phyloP scores from a whole-genome alignment of 2,797 vertebrate species.

The Spatula versicolor region DNA sequence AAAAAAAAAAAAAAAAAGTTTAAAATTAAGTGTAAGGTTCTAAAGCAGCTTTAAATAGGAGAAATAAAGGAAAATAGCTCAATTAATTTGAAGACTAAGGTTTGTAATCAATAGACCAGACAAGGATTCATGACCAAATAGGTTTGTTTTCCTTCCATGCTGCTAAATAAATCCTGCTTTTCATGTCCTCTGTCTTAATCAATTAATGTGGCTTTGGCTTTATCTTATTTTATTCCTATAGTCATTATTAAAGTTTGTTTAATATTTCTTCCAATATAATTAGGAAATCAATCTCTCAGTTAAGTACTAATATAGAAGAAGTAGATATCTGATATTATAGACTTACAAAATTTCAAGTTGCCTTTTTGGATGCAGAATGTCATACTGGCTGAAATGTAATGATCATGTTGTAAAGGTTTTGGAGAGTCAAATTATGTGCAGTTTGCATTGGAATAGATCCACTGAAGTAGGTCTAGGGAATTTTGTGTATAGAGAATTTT shows the following conservation, averaged over 20 bases:
- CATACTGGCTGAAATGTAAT: background rate
- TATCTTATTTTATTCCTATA: background rate
- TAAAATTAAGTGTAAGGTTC: background rate
- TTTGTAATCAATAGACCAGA: background rate
- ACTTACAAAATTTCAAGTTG: background rate
- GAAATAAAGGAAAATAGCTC: background rate
- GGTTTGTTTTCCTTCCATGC: background rate
- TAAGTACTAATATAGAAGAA: background rate
- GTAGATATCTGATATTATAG: background rate
- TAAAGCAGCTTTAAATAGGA: background rate
- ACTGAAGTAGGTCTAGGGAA: too few relatives aligned
- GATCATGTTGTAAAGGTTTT: background rate
- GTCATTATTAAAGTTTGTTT: background rate
- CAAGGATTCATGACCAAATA: background rate
- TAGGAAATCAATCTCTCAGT: background rate
- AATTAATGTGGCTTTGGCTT: background rate
- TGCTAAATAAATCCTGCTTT: background rate
- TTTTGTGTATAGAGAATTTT: background rate
- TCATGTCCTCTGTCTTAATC: background rate
- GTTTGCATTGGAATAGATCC: background rate
- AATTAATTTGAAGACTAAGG: background rate
- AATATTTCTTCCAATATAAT: background rate
- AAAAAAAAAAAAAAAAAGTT: background rate
- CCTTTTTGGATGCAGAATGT: background rate
- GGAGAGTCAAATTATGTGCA: background rate